phyloP scores from a whole-genome alignment of 2,113 vertebrate genomes.

The Microtus oregoni region DNA sequence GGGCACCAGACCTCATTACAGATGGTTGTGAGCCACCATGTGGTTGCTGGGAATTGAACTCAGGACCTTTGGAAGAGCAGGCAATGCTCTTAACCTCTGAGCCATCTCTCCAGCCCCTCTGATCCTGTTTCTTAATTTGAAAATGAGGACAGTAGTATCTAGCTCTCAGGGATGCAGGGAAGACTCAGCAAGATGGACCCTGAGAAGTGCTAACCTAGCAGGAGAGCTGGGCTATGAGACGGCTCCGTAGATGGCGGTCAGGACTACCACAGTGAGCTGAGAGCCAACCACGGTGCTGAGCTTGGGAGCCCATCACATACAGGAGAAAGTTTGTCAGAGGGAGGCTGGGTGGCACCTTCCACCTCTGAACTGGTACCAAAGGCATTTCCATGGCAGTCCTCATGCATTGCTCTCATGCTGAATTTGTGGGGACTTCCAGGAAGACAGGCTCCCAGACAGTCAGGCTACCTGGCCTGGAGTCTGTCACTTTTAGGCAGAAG shows the following conservation, averaged over 20 bases:
- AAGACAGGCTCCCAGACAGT: neutral
- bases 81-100: no score
- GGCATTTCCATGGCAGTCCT: neutral
- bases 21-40: no score
- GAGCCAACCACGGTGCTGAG: rapidly evolving
- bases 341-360: neutral
- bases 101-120: no score
- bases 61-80: no score
- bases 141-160: neutral
- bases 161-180: neutral
- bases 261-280: neutral
- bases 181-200: neutral
- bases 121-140: neutral
- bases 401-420: rapidly evolving
- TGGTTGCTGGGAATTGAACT: no score
- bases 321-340: rapidly evolving
- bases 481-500: neutral
- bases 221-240: neutral
- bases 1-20: no score
- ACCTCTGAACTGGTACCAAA: neutral
- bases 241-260: rapidly evolving
- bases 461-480: neutral
- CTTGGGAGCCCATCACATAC: rapidly evolving
- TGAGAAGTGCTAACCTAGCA: neutral
- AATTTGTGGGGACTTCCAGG: neutral